Base-by-base conservation (phyloP, 2,113 vertebrate species). In the Panurus biarmicus region DNA sequence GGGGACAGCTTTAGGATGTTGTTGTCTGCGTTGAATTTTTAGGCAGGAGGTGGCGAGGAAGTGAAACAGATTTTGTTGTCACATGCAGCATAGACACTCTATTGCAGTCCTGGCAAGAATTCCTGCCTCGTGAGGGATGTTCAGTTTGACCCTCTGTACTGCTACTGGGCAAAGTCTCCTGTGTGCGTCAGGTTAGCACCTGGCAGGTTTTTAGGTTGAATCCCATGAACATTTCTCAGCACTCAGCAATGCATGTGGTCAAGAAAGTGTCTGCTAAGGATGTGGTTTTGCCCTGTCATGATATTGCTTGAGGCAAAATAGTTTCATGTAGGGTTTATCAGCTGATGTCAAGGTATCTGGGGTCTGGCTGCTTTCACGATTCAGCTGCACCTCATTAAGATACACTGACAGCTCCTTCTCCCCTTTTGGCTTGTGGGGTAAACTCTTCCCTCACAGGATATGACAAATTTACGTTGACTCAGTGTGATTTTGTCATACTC, bases 261-360 rank as follows among this genome's bases (percentile, higher is more conserved):
- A 80, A 62, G 64, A 47, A 75, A 15, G 44, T 9, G 18, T 60
- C 66, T 78, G 45, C 94, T 86, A 6, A 86, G 54, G 61, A 26
- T 2, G 2, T 74, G 42, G 10, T 22, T 93, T 88, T 75, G 31
- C 56, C 40, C 36, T 72, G 47, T 78, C 53, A 36, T 31, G 35
- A 11, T 51, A 14, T 8, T 56, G 61, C 48, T 42, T 22, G 31
- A 53, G 53, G 65, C n/a, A 74, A 1, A 93, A 74, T n/a, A 42
- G 36, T 72, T 81, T 79, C 16, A 6, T 73, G 72, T 36, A 33
- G 87, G 33, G 50, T 83, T 81, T 92, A 80, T 90, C 91, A 80
- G 75, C 50, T 88, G 64, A 21, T 85, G 60, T 33, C 47, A 42
- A 66, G 64, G 18, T 48, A 24, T 53, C 19, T 50, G 36, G 48